A percentile compares a stretch with the other conserved stretches of the same genome.
Evolutionary conservation across 2,888 invertebrate species (phyloP).

Genomic region (Chydorus sphaericus): DNA sequence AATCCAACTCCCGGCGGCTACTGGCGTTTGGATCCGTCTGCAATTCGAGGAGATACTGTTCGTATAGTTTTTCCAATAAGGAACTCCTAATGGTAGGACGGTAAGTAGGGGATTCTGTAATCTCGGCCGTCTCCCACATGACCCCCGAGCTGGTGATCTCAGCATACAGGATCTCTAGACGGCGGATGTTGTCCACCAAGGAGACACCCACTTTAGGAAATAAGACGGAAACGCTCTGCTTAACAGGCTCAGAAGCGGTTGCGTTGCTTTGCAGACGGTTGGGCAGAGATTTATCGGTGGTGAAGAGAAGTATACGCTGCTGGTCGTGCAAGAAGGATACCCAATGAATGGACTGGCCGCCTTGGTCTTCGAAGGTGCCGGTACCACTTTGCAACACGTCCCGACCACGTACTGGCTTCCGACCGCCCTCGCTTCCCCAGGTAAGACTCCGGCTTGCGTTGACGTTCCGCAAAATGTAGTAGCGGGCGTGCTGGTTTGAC

Average conservation of each 20-base stretch:
- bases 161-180: slow-evolving; percentile 63
- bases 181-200: slow-evolving; percentile 67
- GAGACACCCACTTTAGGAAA: slow-evolving; percentile 88
- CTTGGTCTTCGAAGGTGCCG: neutral
- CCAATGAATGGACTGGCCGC: slow-evolving; percentile 36
- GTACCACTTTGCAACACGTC: neutral
- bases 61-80: slow-evolving; percentile 62
- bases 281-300: slow-evolving; percentile 55
- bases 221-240: slow-evolving; percentile 57
- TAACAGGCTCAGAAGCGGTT: slow-evolving; percentile 42
- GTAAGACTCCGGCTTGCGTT: slow-evolving; percentile 40
- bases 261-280: slow-evolving; percentile 48
- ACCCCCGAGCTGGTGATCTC: slow-evolving; percentile 77
- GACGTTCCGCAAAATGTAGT: slow-evolving; percentile 33
- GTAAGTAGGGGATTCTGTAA: slow-evolving; percentile 42
- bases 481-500: slow-evolving; percentile 27
- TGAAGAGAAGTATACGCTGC: slow-evolving; percentile 81
- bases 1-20: neutral
- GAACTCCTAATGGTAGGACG: slow-evolving; percentile 54
- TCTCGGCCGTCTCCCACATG: slow-evolving; percentile 81
- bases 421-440: slow-evolving; percentile 26
- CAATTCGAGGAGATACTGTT: slow-evolving; percentile 37
- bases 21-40: neutral
- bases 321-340: slow-evolving; percentile 88
- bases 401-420: neutral